Evolutionary conservation across 2,888 invertebrate species (phyloP), one percentile per base, ranked within the genome.

Genomic region (Harpalus rubripes): DNA sequence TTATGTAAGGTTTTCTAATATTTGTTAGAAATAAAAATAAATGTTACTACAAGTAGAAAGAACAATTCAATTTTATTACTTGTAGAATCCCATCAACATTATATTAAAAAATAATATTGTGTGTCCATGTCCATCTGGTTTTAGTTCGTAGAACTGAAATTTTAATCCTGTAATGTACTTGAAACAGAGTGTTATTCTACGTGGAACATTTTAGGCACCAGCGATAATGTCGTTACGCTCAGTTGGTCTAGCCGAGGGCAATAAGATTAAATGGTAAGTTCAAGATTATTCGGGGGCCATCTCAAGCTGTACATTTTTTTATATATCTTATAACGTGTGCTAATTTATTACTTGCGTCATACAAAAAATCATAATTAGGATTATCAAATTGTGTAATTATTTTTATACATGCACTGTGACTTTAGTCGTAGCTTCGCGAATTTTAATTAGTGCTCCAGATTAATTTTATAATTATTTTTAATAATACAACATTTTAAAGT

Each of bases 311-410:
- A 22, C 39, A 22, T 59, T 82, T 76, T 74, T 6, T 68, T 82
- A 44, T 61, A 59, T 83, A 76, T 83, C n/a, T 39, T 59, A 76
- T 74, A 83, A 83, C 74, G 59, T 76, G 83, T 61, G 83, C 74
- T 83, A 83, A 83, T 83, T 83, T 83, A 83, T 83, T 83, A 83
- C 61, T 74, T 74, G 63, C 84, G 78, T 84, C 78, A 78, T 78
- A 63, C 32, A 78, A 84, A 84, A 78, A 78, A 59, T 58, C 26
- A 84, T 84, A 44, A 58, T 59, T 63, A 76, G 59, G 56, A 78
- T 78, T 82, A 82, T 84, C 59, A 84, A 84, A 78, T 84, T 76
- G 26, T 84, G 76, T 84, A 76, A 84, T 76, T 74, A 58, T 78
- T 78, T 78, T 78, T 78, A n/a, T 76, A 76, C 76, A 76, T 76